These are phyloP conservation scores for Aleiodes sp. DNA, from an alignment of 1,140 invertebrate species.

Conservation along the genomic window DNA sequence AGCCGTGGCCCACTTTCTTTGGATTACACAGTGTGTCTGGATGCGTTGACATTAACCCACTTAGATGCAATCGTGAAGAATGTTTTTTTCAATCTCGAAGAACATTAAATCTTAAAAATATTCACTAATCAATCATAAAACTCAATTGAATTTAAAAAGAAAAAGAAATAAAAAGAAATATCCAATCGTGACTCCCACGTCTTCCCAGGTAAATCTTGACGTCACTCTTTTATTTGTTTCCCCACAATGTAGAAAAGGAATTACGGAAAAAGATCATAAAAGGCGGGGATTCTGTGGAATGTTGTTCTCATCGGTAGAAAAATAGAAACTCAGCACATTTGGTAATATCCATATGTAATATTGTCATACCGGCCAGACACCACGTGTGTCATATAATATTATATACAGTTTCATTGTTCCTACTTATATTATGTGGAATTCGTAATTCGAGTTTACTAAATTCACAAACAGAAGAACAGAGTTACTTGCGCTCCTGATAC, in stretches of 20 bases:
- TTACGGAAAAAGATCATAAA: slow-evolving; percentile 45
- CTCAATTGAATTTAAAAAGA: too few species aligned
- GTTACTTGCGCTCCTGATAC: not conserved
- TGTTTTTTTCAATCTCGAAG: not conserved
- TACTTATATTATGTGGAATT: too few species aligned
- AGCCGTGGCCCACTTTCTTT: slow-evolving; percentile 44
- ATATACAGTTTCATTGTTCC: not conserved
- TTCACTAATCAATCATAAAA: too few species aligned
- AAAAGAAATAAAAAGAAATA: not conserved
- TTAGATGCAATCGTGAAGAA: slow-evolving; percentile 23
- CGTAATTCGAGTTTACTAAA: not conserved
- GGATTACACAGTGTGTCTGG: not conserved
- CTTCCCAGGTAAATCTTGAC: slow-evolving; percentile 8
- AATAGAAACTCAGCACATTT: slow-evolving; percentile 13
- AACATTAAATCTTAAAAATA: not conserved
- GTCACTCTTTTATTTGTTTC: slow-evolving; percentile 11
- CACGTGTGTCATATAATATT: slow-evolving; percentile 12
- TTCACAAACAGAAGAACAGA: not conserved
- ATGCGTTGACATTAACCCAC: slow-evolving; percentile 45
- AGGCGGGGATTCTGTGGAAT: slow-evolving; percentile 43
- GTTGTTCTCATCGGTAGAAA: slow-evolving; percentile 9
- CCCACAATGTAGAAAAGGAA: slow-evolving; percentile 8
- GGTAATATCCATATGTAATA: slow-evolving; percentile 22
- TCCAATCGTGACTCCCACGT: not conserved
- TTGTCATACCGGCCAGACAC: slow-evolving; percentile 17